Base-by-base conservation (phyloP, 1,140 invertebrate species). In the Orius insidiosus region DNA sequence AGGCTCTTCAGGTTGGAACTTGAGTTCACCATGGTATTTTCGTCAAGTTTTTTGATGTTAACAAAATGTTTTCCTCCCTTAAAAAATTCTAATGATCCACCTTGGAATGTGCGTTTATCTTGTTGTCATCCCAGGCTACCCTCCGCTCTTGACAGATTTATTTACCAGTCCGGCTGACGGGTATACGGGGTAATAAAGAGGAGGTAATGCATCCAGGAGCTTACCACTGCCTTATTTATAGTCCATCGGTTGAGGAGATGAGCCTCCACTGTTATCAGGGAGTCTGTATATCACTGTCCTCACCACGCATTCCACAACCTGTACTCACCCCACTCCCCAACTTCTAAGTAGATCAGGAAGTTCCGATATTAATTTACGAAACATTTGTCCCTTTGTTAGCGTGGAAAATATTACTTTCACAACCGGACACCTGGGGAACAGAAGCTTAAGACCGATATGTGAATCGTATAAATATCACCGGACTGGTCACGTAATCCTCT, bases 201-300 rank as follows among this genome's bases (percentile, higher is more conserved):
- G 38, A 40, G 38, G 38, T 40, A 40, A 40, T 40, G 38, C 38
- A 40, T 40, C 38, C 38, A 40, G 38, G 38, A 40, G 38, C 38
- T 14, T 24, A 24, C 24, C 24, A 24, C 24, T 10, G 38, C 38
- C 38, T 40, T 40, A 40, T 40, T 40, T 40, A 40, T 40, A 40
- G 38, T 40, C 38, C 38, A 40, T 40, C 38, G 38, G 38, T 10
- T 15, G 18, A 18, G 15, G 38, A 40, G 38, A 40, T 40, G 38
- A 40, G 16, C 38, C 15, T 13, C 24, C 24, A 18, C 13, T 15
- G 38, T 40, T 40, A 40, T 40, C 38, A 40, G 38, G 38, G 13
- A 10, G 38, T 18, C 18, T 40, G 38, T 40, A 40, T 40, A 40
- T 40, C 38, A 40, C 38, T 40, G 38, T 13, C n/a, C 38, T 40